Base-by-base conservation (phyloP, 1,140 invertebrate species). In the Zelostemma sp. region DNA sequence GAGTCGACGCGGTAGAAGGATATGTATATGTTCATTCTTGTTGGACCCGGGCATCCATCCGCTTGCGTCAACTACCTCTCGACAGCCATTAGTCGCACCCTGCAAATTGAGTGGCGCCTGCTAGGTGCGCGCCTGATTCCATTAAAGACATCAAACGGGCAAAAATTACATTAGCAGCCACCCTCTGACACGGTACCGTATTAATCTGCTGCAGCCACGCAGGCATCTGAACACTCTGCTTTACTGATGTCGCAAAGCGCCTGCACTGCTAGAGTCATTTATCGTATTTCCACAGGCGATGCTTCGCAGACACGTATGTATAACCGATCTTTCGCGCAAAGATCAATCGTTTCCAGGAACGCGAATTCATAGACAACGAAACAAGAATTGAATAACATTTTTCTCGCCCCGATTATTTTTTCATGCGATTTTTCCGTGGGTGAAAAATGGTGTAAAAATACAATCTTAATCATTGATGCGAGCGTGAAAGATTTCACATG, bases 81-180 rank as follows among this genome's bases (percentile, higher is more conserved):
- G 76, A 72, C 81, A 80, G 79, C 81, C 80, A 83, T 84, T 84
- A 83, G 82, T 81, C 79, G 78, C 79, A 81, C 81, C 80, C 81
- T 78, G 80, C 66, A 84, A 84, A 84, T 84, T 84, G 81, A 83
- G 79, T 84, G 80, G 78, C 80, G 80, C 82, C 80, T 82, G 79
- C 80, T 81, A 83, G 81, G 80, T 82, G 78, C 80, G 80, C 80
- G 82, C 78, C 78, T 84, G 81, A 84, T 84, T 83, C 79, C 75
- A 84, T 84, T 83, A 82, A 82, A 80, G 79, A 84, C 82, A 83
- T 84, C 82, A 84, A 84, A 84, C 82, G 82, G 77, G 74, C 80
- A 84, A 84, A 84, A 84, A 84, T 84, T 84, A 81, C 80, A 83
- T 84, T 81, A 82, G 74, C 79, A 77, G 75, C 74, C 79, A 81